Evolutionary conservation across 2,888 invertebrate species (phyloP).

Genomic region (Hofmannophila pseudospretella): DNA sequence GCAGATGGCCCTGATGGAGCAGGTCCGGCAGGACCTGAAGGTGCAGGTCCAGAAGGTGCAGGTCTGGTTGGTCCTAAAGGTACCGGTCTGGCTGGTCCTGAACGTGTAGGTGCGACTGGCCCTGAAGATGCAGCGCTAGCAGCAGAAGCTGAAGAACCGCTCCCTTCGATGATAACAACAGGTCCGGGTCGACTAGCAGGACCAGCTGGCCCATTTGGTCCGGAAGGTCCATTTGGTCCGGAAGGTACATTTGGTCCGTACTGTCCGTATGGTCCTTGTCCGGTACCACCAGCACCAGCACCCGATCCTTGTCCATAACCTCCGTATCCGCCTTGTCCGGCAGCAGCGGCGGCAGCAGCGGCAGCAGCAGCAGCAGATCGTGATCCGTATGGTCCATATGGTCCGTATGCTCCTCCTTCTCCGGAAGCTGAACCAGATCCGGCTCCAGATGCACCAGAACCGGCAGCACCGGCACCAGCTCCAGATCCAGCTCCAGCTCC

Average conservation of each 20-base stretch:
- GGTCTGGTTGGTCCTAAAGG: too few species aligned
- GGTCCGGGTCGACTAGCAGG: not conserved
- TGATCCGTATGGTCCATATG: not conserved
- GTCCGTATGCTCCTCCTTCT: not conserved
- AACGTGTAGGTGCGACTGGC: constrained; percentile 4
- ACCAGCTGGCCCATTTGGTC: not conserved
- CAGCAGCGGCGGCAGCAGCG: constrained; percentile 6
- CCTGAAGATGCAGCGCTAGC: constrained; percentile 3
- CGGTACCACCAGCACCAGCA: constrained; percentile 8
- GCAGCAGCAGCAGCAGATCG: constrained; percentile 1
- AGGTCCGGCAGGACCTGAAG: too few species aligned
- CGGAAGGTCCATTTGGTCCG: constrained; percentile 4
- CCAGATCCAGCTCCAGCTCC: not conserved
- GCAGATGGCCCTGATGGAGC: not conserved
- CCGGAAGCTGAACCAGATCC: constrained; percentile 6
- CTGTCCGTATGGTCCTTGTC: constrained; percentile 1
- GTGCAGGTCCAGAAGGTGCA: too few species aligned
- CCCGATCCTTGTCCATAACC: constrained; percentile 6
- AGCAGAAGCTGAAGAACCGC: not conserved
- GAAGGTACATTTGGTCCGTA: constrained; percentile 1
- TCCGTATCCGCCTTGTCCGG: constrained; percentile 2
- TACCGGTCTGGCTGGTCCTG: not conserved
- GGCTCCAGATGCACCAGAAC: not conserved
- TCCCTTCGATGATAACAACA: not conserved
- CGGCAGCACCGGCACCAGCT: constrained; percentile 5